These are phyloP conservation scores for Paramuricea clavata DNA, from an alignment of 92 coral and sea anemone genomes.

Conservation along the genomic window DNA sequence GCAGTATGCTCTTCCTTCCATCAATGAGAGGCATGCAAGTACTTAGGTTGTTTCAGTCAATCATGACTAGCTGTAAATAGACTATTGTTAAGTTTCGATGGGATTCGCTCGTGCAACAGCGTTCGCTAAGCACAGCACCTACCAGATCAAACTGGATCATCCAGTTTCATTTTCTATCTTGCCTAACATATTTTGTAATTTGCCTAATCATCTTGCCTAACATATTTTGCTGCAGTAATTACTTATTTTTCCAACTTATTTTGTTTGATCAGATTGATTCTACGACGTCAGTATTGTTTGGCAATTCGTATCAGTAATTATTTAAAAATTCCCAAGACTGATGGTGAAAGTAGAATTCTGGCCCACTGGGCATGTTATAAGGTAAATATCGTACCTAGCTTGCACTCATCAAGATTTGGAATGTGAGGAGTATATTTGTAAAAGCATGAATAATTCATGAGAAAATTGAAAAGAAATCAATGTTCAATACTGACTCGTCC, in stretches of 20 bases:
- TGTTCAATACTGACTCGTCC: too few species aligned
- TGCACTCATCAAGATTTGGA: background rate
- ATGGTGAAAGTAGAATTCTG: slow-evolving; percentile 97
- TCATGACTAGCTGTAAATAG: too few species aligned
- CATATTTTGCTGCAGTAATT: too few species aligned
- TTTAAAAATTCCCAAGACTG: slow-evolving; percentile 91
- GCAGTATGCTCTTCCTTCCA: background rate
- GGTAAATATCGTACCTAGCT: slow-evolving; percentile 45
- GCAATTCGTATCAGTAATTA: slow-evolving; percentile 96
- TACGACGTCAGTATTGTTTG: slow-evolving; percentile 88
- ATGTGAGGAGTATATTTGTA: background rate
- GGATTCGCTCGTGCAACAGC: too few species aligned
- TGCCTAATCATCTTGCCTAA: too few species aligned
- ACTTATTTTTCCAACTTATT: slow-evolving; percentile 2
- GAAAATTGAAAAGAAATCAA: too few species aligned
- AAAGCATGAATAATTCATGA: too few species aligned
- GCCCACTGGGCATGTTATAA: slow-evolving; percentile 99
- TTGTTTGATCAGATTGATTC: slow-evolving; percentile 70
- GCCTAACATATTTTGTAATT: too few species aligned
- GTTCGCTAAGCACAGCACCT: too few species aligned
- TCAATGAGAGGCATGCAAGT: background rate
- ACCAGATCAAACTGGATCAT: too few species aligned
- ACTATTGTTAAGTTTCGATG: too few species aligned
- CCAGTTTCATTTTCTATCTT: too few species aligned
- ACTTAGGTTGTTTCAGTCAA: background rate